Evolutionary conservation across 2,888 invertebrate genomes (phyloP).

Genomic region (Lochmaea crataegi): DNA sequence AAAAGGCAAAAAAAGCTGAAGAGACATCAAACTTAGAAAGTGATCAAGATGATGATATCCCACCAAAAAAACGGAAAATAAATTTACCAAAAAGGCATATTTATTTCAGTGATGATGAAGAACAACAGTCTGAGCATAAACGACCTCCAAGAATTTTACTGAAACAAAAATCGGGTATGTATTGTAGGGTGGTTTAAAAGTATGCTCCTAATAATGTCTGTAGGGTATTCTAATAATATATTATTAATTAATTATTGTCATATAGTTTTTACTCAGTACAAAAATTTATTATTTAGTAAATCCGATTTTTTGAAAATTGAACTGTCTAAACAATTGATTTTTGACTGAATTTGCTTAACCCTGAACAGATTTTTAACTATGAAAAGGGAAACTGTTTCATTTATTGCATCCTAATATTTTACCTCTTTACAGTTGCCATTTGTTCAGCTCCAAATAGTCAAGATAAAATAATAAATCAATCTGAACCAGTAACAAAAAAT

Average conservation of each 20-base stretch:
- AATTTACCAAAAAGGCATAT: conserved; percentile 22
- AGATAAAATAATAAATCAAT: too few species aligned
- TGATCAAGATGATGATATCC: conserved; percentile 25
- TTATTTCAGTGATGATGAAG: conserved; percentile 22
- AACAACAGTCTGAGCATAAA: conserved; percentile 25
- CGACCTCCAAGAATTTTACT: conserved; percentile 23
- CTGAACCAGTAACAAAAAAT: background rate
- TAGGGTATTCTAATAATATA: conserved; percentile 1
- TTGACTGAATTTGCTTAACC: background rate
- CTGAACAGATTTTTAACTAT: background rate
- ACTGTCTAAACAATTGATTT: conserved; percentile 9
- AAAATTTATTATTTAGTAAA: background rate
- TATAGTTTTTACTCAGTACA: conserved; percentile 7
- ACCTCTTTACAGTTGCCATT: background rate
- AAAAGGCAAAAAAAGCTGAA: conserved; percentile 29
- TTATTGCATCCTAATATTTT: background rate
- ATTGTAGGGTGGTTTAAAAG: conserved; percentile 9
- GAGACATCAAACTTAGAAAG: conserved; percentile 25
- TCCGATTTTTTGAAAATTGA: conserved; percentile 14
- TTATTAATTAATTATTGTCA: conserved; percentile 3
- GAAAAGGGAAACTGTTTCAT: background rate
- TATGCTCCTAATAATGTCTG: background rate
- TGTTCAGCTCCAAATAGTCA: background rate
- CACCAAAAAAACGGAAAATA: conserved; percentile 25
- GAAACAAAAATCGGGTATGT: conserved; percentile 12